Evolutionary conservation across 2,113 vertebrate genomes (phyloP), one percentile per base, ranked within the genome.

Genomic region (Arvicanthis niloticus): DNA sequence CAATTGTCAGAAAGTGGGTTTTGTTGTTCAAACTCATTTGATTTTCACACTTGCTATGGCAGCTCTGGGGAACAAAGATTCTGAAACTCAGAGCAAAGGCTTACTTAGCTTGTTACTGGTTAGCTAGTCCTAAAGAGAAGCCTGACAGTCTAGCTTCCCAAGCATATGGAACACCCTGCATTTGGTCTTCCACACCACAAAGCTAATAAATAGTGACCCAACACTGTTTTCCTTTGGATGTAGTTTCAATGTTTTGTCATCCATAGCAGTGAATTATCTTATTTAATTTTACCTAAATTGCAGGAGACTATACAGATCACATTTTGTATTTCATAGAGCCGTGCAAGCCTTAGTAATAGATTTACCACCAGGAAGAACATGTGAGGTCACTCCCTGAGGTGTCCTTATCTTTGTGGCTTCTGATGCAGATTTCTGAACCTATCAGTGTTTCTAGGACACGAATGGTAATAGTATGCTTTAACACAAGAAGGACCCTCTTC

Each of bases 221-320:
- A 48, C 40, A 67, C 5, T 48, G 45, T 21, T 48, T 86, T 11
- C 9, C 29, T 48, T 67, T 48, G 29, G 16, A 67, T 86, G 9
- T 53, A 94, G 8, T 93, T 72, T 19, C 65, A 29, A 10, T 88
- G 8, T 11, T 48, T 78, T 65, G 88, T 96, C 97, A 29, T 62
- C 84, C 81, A 90, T 5, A 73, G 34, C 22, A 67, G 91, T 68
- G 68, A 15, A 45, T 51, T 67, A 22, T 80, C 19, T 21, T 81
- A n/a, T 72, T 89, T 42, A 93, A 48, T 67, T 67, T 68, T 37
- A 85, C 58, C 42, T 95, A 91, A 94, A 60, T 91, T 48, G n/a
- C 4, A 75, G 26, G 0, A 75, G 75, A 60, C 82, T 91, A 7
- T 56, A 78, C 4, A 88, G 67, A 13, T 81, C 45, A 15, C 40